Percentiles rank a stretch among this genome's conserved stretches.
Evolutionary conservation across 2,888 invertebrate genomes (phyloP).

Genomic region (Athripsodes cinereus): DNA sequence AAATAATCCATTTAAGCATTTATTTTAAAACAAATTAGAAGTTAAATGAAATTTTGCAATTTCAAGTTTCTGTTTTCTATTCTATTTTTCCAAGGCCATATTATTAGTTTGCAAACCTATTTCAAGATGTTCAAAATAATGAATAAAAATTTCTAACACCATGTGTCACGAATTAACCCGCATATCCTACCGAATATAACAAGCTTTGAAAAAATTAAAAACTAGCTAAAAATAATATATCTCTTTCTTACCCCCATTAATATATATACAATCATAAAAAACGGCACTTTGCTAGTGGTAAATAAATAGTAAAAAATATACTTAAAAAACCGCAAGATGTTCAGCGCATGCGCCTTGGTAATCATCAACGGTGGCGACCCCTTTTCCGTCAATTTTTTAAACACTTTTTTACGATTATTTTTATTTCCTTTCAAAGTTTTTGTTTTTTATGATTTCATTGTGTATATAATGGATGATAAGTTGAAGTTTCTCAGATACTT

Average conservation of each 20-base stretch:
- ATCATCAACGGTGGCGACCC: constrained; percentile 13
- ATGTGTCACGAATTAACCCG: constrained; percentile 16
- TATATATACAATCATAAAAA: constrained; percentile 11
- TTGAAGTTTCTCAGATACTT: too few relatives aligned
- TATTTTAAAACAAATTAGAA: too few relatives aligned
- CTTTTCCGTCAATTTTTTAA: constrained; percentile 8
- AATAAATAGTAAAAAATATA: constrained; percentile 13
- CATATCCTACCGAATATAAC: constrained; percentile 6
- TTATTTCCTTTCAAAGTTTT: constrained; percentile 8
- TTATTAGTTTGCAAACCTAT: too few relatives aligned
- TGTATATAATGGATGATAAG: too few relatives aligned
- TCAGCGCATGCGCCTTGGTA: constrained; percentile 18
- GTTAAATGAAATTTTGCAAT: too few relatives aligned
- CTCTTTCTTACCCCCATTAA: constrained; percentile 7
- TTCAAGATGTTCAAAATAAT: too few relatives aligned
- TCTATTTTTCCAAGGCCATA: too few relatives aligned
- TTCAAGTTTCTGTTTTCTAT: too few relatives aligned
- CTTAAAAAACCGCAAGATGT: constrained; percentile 21
- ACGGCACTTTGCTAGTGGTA: constrained; percentile 5
- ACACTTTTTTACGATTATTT: constrained; percentile 6
- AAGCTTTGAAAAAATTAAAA: neutral
- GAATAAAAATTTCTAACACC: neutral
- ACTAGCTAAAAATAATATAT: constrained; percentile 3
- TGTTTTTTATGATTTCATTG: too few relatives aligned
- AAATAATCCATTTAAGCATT: too few relatives aligned